phyloP scores from a whole-genome alignment of 2,113 vertebrate species.

The Stegostoma tigrinum region DNA sequence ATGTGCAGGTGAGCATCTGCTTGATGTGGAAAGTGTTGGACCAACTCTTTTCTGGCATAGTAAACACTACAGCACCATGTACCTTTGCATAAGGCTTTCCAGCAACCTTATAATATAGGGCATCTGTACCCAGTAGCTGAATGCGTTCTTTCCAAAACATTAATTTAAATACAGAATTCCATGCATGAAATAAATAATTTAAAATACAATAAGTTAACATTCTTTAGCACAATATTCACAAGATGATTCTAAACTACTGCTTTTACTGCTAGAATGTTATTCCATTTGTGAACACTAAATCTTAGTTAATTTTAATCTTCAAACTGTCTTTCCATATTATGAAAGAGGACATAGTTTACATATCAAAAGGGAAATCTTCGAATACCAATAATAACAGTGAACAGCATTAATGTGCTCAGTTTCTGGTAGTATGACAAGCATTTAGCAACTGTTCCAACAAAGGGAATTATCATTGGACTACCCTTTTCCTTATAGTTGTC shows the following conservation, averaged over 20 bases:
- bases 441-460: neutral
- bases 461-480: neutral
- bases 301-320: neutral
- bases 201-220: neutral
- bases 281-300: neutral
- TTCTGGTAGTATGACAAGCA: neutral
- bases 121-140: neutral
- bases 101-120: neutral
- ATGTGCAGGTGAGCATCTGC: too few species aligned
- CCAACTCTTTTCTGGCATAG: neutral
- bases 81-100: too few species aligned
- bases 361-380: neutral
- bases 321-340: neutral
- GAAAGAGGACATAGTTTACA: neutral
- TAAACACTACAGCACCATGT: neutral
- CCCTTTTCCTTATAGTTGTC: neutral
- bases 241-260: neutral
- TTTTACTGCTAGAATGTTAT: neutral
- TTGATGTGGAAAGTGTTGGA: too few species aligned
- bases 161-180: neutral
- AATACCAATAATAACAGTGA: neutral
- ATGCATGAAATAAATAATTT: neutral
- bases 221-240: slow-evolving; percentile 1
- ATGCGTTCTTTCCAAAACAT: neutral
- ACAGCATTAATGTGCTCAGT: neutral